Evolutionary conservation across 2,797 vertebrate genomes (phyloP), one percentile per base, ranked within the genome.

Genomic region (Onychomys arenicola): DNA sequence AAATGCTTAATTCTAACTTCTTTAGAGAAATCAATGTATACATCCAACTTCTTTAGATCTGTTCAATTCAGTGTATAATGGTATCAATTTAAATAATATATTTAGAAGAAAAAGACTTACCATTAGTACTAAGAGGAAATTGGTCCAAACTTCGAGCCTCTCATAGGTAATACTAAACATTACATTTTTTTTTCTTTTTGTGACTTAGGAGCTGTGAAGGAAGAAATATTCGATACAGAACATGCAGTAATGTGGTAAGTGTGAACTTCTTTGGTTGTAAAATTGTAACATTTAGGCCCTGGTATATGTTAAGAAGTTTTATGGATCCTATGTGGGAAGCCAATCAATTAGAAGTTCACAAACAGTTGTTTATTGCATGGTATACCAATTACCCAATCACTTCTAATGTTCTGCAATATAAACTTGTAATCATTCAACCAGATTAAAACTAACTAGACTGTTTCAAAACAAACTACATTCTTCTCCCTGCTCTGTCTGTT

Each of bases 221-320:
- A 92, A 99, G 99, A 98, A 99, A 99, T 98, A 99, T 99, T 97
- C 99, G 99, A 93, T 99, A 99, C 97, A 99, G 99, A 98, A 99
- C 99, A 10, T 99, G 99, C 99, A 99, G 99, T 98, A 99, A 99
- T 95, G 99, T 99, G 99, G 99, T 99, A 99, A 99, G 99, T 99
- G 57, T 81, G 94, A 96, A 4, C n/a, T 85, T 37, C 37, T 97
- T 71, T 73, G 7, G 37, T 89, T 75, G 37, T 49, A 40, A 93
- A 65, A 12, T 73, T 67, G 32, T 69, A 52, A 78, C 65, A 93
- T 83, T 84, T 92, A 27, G 81, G 12, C 13, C 71, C n/a, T 93
- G 8, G 55, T 29, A 69, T 82, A 27, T 61, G 6, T 63, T 93
- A 76, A 78, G n/a, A 40, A 80, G 37, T 86, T 90, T 89, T 88